Base-by-base conservation (phyloP, 2,888 invertebrate genomes). In the Pecten maximus region DNA sequence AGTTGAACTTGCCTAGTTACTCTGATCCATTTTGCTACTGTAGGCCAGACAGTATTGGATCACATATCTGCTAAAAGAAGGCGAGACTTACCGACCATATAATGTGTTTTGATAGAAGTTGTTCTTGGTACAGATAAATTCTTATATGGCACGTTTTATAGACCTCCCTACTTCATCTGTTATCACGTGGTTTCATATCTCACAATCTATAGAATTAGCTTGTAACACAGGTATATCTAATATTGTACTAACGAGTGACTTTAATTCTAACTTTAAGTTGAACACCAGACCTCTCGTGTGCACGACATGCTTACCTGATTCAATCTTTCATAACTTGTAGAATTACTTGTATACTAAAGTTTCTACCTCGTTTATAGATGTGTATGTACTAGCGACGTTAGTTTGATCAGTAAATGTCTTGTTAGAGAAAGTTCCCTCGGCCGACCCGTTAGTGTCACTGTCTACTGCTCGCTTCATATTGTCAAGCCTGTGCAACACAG, bases 41-140 rank as follows among this genome's bases (percentile, higher is more conserved):
- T 88, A 40, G 44, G 88, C 28, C 40, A 3, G 87, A 54, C 19
- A 48, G 48, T 15, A 10, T 87, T 3, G 87, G 88, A 87, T 4
- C 12, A 40, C 12, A 90, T 60, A 28, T 60, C 87, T 4, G 50
- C 87, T 15, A 87, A 89, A 87, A 87, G 40, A 50, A 8, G 89
- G 19, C 28, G 12, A n/a, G 3, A 87, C 19, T 28, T 90, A 50
- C 35, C 23, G 3, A 87, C 19, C 8, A 44, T 89, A 23, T 44
- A 87, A 40, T 87, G 89, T 50, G 12, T 89, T 6, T 89, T 44
- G 87, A 15, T 89, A 23, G 89, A 89, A 87, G 16, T 89, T 39
- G n/a, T 6, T n/a, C n/a, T 87, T 8, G 35, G 54, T 0, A 44
- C 35, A 28, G 23, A 19, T 12, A 87, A 87, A 50, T 19, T 48